Evolutionary conservation across 2,888 invertebrate species (phyloP), one percentile per base, ranked within the genome.

Genomic region (Chloroclystis v-ata): DNA sequence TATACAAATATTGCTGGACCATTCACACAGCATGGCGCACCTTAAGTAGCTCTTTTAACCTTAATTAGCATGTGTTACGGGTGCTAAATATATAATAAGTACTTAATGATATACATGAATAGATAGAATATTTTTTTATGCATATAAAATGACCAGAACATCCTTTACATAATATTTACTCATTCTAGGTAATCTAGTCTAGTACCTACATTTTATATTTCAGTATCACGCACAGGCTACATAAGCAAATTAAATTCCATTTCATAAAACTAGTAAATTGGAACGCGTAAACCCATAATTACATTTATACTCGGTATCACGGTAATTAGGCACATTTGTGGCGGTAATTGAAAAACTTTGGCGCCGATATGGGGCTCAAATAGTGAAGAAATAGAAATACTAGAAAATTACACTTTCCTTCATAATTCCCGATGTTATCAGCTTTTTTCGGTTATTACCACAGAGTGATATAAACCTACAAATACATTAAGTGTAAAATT

Each of bases 341-440:
- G 59, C 50, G 59, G 71, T 83, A 84, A 87, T 87, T 85, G 86
- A 83, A 87, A 87, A 87, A 86, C 66, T 87, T 86, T 82, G 78
- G 65, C 69, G 75, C 70, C 78, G 81, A 80, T 78, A 75, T 59
- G 67, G 71, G 60, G 60, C 46, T 50, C 37, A 12, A 30, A 46
- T 43, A 39, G 46, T 50, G 13, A 69, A 69, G 67, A 68, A 78
- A 83, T 68, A 67, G 71, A 68, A 78, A 83, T 68, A 67, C 70
- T 67, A 70, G 68, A 71, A 84, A 84, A 83, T 84, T 82, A 82
- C 71, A 64, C 59, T 73, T 75, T 70, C 72, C 73, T 76, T 69
- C 67, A 74, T 73, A 76, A 79, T 79, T 72, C 70, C 65, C 79
- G 60, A 61, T 61, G 80, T 71, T 82, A 86, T 86, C 85, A 69